Percentiles rank a stretch among this genome's conserved stretches.
phyloP scores from a whole-genome alignment of 2,888 invertebrate genomes.

The Nephrotoma guestfalica region DNA sequence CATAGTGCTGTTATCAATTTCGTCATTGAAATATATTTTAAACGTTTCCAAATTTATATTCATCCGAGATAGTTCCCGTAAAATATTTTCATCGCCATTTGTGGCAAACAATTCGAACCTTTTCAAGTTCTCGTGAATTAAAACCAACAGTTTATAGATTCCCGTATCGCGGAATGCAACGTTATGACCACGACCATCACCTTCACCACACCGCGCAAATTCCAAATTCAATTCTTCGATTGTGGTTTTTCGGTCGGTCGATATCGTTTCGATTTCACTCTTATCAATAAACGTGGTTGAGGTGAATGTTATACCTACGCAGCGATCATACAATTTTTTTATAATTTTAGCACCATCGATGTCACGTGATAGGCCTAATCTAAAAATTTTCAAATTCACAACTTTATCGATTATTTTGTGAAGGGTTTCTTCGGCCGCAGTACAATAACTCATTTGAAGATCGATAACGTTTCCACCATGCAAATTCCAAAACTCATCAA shows the following conservation, averaged over 20 bases:
- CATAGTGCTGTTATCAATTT: not conserved
- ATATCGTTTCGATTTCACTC: not conserved
- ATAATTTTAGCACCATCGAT: not conserved
- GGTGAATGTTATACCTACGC: not conserved
- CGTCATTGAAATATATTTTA: not conserved
- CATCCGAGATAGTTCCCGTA: not conserved
- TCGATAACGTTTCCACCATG: not conserved
- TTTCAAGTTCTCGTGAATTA: not conserved
- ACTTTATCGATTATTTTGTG: not conserved
- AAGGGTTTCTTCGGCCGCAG: not conserved
- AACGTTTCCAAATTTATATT: not conserved
- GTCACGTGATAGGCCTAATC: not conserved
- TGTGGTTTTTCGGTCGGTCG: not conserved
- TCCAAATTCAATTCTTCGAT: not conserved
- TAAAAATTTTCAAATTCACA: not conserved
- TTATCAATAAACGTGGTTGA: not conserved
- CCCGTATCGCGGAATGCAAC: not conserved
- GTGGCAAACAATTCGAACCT: not conserved
- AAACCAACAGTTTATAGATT: not conserved
- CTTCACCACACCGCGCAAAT: not conserved
- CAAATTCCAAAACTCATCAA: not conserved
- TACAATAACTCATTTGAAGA: not conserved
- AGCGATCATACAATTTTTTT: not conserved
- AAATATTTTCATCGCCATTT: not conserved
- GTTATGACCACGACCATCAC: not conserved